phyloP scores from a whole-genome alignment of 2,888 invertebrate genomes.

The Dichetophora obliterata region DNA sequence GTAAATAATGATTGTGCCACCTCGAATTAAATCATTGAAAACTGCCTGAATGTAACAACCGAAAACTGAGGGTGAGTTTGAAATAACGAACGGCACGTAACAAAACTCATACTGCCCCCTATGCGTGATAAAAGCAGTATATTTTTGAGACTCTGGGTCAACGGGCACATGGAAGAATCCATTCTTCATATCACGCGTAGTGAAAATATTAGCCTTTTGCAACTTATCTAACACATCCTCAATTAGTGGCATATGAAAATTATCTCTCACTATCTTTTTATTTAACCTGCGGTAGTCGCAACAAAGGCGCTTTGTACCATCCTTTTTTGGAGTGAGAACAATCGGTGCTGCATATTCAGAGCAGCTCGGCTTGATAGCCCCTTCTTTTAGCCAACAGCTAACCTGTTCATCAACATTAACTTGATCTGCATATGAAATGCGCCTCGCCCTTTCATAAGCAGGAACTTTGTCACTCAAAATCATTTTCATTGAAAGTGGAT shows the following conservation, averaged over 20 bases:
- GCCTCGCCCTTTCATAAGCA: background rate
- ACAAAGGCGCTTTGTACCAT: no score
- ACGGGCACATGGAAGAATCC: conserved; percentile 33
- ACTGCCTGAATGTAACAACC: background rate
- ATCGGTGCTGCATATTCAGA: conserved; percentile 34
- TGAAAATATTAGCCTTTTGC: conserved; percentile 24
- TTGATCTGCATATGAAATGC: conserved; percentile 28
- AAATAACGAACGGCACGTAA: conserved; percentile 4
- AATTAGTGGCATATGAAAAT: conserved; percentile 35
- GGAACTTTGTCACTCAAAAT: background rate
- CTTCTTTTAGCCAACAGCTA: conserved; percentile 19
- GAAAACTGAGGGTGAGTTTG: conserved; percentile 28
- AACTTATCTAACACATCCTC: conserved; percentile 31
- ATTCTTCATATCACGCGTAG: conserved; percentile 3
- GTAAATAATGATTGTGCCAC: conserved; percentile 14
- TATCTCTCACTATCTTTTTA: conserved; percentile 30
- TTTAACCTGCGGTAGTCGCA: no score
- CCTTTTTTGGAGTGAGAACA: no score
- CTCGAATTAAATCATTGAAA: conserved; percentile 52
- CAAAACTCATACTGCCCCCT: conserved; percentile 36
- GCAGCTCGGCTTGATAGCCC: conserved; percentile 19
- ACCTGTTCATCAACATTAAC: conserved; percentile 52
- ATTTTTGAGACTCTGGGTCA: conserved; percentile 19
- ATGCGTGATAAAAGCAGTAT: no score
- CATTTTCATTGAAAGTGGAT: background rate